These are phyloP conservation scores for Thunnus thynnus DNA, from an alignment of 2,113 vertebrate genomes.

Conservation along the genomic window DNA sequence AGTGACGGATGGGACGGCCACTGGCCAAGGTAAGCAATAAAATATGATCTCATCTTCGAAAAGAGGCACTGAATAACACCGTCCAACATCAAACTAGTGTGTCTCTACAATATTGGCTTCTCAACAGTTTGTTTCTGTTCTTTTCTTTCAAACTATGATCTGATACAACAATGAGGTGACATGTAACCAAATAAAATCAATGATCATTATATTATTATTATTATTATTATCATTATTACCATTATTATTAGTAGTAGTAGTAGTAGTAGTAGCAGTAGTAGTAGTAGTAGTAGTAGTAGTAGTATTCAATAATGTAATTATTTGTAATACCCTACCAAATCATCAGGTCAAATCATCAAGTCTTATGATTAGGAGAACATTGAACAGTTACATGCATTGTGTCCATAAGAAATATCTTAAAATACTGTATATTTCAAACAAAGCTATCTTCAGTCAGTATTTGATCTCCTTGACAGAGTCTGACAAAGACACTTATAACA, in stretches of 20 bases:
- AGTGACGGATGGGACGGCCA: slow-evolving; percentile 57
- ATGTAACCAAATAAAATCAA: background rate
- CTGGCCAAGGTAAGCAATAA: slow-evolving; percentile 69
- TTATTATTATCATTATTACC: too few species aligned
- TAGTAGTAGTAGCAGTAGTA: too few species aligned
- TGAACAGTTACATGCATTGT: background rate
- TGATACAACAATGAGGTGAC: background rate
- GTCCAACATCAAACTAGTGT: background rate
- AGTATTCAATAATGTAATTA: too few species aligned
- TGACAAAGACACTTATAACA: slow-evolving; percentile 10
- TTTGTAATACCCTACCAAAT: too few species aligned
- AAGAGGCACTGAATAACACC: background rate
- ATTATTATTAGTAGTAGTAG: too few species aligned
- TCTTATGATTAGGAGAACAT: too few species aligned
- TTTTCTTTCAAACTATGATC: slow-evolving; percentile 11
- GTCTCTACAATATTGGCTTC: background rate
- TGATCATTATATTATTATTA: background rate
- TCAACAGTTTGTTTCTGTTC: background rate
- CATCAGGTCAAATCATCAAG: too few species aligned
- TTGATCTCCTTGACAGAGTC: background rate
- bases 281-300: too few species aligned
- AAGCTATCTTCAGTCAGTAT: background rate
- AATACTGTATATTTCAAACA: background rate
- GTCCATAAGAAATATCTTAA: background rate
- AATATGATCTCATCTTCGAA: background rate